phyloP scores from a whole-genome alignment of 2,888 invertebrate genomes.

The Digitonthophagus gazella region DNA sequence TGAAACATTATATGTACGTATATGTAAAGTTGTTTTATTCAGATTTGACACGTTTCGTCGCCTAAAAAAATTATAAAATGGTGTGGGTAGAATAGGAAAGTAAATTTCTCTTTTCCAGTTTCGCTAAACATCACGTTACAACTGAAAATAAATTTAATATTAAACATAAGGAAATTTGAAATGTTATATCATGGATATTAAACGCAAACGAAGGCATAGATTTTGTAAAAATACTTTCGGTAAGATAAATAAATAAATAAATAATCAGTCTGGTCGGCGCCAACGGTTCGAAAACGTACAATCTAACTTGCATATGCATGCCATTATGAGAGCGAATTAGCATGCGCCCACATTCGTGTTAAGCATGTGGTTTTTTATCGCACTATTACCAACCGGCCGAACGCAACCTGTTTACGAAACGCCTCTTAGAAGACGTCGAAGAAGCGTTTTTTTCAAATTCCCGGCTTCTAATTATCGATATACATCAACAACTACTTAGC shows the following conservation, averaged over 20 bases:
- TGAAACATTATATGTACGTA: too few species aligned
- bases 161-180: too few species aligned
- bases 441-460: not conserved
- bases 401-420: not conserved
- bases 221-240: too few species aligned
- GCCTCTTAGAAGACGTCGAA: not conserved
- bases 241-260: conserved; percentile 9
- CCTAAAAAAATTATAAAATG: not conserved
- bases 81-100: not conserved
- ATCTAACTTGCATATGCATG: conserved; percentile 8
- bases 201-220: too few species aligned
- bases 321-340: not conserved
- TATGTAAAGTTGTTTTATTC: too few species aligned
- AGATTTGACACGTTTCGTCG: not conserved
- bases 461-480: too few species aligned
- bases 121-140: too few species aligned
- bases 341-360: conserved; percentile 10
- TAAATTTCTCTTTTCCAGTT: not conserved
- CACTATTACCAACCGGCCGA: not conserved
- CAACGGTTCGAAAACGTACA: conserved; percentile 6
- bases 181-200: too few species aligned
- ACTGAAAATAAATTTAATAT: too few species aligned
- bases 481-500: too few species aligned
- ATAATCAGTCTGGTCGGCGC: conserved; percentile 6
- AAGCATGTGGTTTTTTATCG: conserved; percentile 8